Base-by-base conservation (phyloP, 2,797 vertebrate genomes). In the Telmatherina bonti region DNA sequence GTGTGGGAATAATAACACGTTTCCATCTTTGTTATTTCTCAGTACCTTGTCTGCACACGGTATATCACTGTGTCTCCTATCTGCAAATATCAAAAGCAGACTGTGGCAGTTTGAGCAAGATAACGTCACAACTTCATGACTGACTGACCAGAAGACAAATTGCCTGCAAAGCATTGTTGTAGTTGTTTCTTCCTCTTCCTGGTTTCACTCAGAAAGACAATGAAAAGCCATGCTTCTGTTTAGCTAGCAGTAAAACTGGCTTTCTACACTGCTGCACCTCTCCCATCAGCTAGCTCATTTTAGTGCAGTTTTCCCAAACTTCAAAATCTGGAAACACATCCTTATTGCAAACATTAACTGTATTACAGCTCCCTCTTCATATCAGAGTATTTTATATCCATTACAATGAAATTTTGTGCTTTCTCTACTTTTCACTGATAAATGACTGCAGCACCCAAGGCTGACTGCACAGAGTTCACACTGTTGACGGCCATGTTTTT, bases 1-100 rank as follows among this genome's bases (percentile, higher is more conserved):
- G 43, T 76, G 60, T 36, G 59, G 4, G 43, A 74, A 78, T 77
- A 76, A 79, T 54, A 59, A 53, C 2, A 0, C 10, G 8, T 38
- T 54, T 61, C 31, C 2, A 11, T 36, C 59, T 18, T 18, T 16
- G 1, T 45, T n/a, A 45, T 45, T 9, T 8, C 41, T n/a, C 20
- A 45, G 18, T 20, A 45, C 20, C 20, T 45, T 15, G 2, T 38
- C 36, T 38, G 36, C 36, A 38, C 12, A 13, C 12, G 6, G 15
- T 38, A 10, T 38, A n/a, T n/a, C n/a, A n/a, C n/a, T n/a, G n/a
- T n/a, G n/a, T n/a, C n/a, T n/a, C n/a, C n/a, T n/a, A n/a, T n/a
- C n/a, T 38, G 13, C 11, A 31, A 66, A 18, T 43, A 33, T 4
- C 20, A 43, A 27, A 45, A 45, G 36, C 27, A 66, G 36, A 56